Evolutionary conservation across 2,888 invertebrate species (phyloP), one percentile per base, ranked within the genome.

Genomic region (Agrochola lychnidis): DNA sequence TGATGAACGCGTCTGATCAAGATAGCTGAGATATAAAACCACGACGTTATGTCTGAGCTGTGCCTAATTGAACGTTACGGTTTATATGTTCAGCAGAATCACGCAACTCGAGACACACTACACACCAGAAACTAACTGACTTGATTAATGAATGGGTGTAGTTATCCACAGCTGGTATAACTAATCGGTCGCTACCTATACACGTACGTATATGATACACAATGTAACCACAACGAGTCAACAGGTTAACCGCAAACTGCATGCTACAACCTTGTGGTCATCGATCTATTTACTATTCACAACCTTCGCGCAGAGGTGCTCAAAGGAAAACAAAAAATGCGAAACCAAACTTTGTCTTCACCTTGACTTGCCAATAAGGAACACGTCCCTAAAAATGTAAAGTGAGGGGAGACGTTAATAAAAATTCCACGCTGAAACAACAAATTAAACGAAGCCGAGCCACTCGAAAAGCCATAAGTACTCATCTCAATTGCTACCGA

Each of bases 381-480:
- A 91, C 92, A 91, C 92, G 92, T 92, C 91, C 92, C 92, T 89
- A 92, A 93, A 93, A 95, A 95, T 95, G 94, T 92, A 95, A 95
- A 95, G 93, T 93, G 92, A 95, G 95, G 95, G 95, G 95, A 95
- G 94, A 95, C 95, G 94, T 95, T 95, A 96, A 96, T 96, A 96
- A 96, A 96, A 96, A 96, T 96, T 96, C 96, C 96, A 92, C 93
- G 92, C 95, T 95, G 96, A 95, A 96, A 96, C 96, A 96, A 96
- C 96, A 96, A 96, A 96, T 96, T 96, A 96, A 96, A 96, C 95
- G 96, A 95, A 96, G 95, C 95, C 94, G 96, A 96, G 96, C 96
- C 95, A 96, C 96, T 96, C 95, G 96, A 96, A 96, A 96, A 96
- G 95, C 96, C 96, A 96, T 96, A 96, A 96, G 96, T 96, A 95